Percentiles rank a stretch among this genome's conserved stretches.
Evolutionary conservation across 1,140 invertebrate genomes (phyloP).

Genomic region (Chironomus tepperi): DNA sequence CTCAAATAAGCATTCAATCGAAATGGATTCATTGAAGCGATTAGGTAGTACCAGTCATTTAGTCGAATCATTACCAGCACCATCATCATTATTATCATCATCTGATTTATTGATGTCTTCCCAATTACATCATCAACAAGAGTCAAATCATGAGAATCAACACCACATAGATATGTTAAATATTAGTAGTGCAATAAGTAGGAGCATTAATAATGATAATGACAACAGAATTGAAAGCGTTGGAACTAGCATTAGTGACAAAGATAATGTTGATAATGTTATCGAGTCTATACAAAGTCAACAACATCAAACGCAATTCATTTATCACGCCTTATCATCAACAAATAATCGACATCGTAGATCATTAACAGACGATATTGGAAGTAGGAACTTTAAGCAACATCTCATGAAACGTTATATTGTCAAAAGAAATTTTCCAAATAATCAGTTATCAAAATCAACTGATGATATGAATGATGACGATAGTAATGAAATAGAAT

Average conservation of each 20-base stretch:
- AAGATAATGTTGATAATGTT: too few relatives aligned
- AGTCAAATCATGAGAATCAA: background rate
- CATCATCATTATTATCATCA: constrained; percentile 6
- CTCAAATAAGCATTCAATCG: background rate
- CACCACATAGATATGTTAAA: background rate
- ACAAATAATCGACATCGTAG: constrained; percentile 9
- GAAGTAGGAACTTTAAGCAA: background rate
- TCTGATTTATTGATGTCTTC: background rate
- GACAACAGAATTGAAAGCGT: background rate
- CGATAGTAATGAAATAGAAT: constrained; percentile 23
- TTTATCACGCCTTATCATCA: constrained; percentile 13
- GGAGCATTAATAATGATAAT: background rate
- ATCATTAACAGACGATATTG: background rate
- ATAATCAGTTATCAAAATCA: background rate
- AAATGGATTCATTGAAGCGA: background rate
- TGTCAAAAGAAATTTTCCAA: constrained; percentile 18
- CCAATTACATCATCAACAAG: background rate
- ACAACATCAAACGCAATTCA: background rate
- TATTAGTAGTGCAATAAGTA: background rate
- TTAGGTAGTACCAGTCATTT: constrained; percentile 6
- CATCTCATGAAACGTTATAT: background rate
- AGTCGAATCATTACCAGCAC: constrained; percentile 1
- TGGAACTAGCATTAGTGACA: background rate
- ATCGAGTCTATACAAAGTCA: background rate
- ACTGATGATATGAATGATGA: background rate